Evolutionary conservation across 2,888 invertebrate genomes (phyloP).

Genomic region (Taphrorychus bicolor): DNA sequence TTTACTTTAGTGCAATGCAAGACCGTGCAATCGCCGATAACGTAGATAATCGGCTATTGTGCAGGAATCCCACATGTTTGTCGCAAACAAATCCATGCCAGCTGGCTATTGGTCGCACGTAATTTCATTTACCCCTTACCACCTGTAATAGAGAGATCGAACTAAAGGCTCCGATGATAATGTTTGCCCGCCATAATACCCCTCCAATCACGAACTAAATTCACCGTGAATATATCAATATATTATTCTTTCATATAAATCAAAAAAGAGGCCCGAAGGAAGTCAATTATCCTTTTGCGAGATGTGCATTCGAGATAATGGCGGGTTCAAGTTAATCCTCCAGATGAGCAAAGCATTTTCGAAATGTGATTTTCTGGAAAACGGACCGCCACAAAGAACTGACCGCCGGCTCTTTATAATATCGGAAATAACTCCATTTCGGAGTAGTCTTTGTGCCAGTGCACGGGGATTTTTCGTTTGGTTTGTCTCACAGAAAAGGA

Average conservation of each 20-base stretch:
- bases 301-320: conserved; percentile 18
- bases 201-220: background rate
- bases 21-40: background rate
- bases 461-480: background rate
- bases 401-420: conserved; percentile 17
- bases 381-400: conserved; percentile 23
- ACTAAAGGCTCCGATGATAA: background rate
- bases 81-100: conserved; percentile 33
- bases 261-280: background rate
- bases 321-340: conserved; percentile 23
- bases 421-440: conserved; percentile 16
- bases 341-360: conserved; percentile 20
- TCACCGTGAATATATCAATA: background rate
- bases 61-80: conserved; percentile 23
- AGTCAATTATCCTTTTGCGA: background rate
- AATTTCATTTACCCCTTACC: conserved; percentile 27
- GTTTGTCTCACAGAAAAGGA: background rate
- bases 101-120: conserved; percentile 21
- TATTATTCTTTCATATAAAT: background rate
- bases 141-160: conserved; percentile 19
- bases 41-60: conserved; percentile 28
- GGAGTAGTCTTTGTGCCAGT: background rate
- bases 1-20: background rate
- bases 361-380: conserved; percentile 17
- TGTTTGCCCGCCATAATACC: background rate